phyloP scores from a whole-genome alignment of 1,140 invertebrate species.

The Reticulitermes speratus region DNA sequence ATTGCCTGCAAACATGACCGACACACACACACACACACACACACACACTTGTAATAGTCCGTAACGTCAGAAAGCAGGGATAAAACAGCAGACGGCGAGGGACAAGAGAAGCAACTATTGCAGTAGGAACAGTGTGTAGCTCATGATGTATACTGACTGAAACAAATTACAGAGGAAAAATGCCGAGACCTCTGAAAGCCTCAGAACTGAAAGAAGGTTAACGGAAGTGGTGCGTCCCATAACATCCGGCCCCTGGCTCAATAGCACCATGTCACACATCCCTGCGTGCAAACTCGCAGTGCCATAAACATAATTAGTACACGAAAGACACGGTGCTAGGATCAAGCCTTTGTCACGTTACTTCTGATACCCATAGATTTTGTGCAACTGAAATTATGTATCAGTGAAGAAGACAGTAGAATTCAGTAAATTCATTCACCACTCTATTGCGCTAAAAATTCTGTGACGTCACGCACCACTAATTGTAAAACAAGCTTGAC shows the following conservation, averaged over 20 bases:
- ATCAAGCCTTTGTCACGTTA: too few species aligned
- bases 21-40: not conserved
- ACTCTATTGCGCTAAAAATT: too few species aligned
- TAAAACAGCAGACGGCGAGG: not conserved
- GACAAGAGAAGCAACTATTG: not conserved
- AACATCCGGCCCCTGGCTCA: not conserved
- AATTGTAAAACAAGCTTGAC: too few species aligned
- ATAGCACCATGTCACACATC: not conserved
- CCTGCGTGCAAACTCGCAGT: not conserved
- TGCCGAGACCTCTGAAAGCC: not conserved
- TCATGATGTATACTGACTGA: not conserved
- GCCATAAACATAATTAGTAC: not conserved
- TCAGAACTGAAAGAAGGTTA: not conserved
- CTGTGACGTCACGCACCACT: too few species aligned
- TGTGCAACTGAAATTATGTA: too few species aligned
- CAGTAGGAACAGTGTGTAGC: not conserved
- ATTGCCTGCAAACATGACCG: too few species aligned
- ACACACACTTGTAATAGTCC: not conserved
- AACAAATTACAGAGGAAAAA: not conserved
- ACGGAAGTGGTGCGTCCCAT: not conserved
- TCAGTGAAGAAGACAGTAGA: too few species aligned
- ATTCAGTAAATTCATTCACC: too few species aligned
- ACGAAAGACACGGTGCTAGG: not conserved
- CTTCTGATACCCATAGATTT: too few species aligned
- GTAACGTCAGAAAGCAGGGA: not conserved